Conservation (phyloP, 2,113 vertebrate genomes). For the Chloebia gouldiae region DNA sequence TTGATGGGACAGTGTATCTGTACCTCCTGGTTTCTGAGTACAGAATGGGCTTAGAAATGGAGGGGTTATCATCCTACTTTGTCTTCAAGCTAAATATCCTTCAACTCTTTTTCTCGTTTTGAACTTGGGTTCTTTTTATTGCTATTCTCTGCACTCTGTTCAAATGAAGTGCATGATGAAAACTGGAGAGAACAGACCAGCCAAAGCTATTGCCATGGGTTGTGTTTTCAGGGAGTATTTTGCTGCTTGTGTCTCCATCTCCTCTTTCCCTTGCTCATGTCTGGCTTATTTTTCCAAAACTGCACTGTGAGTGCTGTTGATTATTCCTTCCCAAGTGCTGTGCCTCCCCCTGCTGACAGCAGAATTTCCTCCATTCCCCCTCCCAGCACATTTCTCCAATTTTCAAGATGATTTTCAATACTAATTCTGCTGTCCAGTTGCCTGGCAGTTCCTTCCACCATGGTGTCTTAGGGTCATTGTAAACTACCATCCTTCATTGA, state of each 20-base stretch:
- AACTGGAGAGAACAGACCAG: neutral
- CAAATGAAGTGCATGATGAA: neutral
- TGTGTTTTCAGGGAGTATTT: neutral
- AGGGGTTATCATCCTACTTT: neutral
- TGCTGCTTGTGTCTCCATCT: neutral
- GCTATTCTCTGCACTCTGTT: neutral
- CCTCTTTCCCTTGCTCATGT: neutral
- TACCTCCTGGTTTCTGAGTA: neutral
- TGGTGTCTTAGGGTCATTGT: neutral
- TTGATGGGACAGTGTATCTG: neutral
- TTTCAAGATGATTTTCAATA: neutral
- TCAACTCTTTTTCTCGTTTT: neutral
- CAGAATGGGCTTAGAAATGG: neutral
- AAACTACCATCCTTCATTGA: neutral
- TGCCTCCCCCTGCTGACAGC: neutral
- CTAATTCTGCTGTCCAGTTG: neutral
- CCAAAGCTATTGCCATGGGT: rapidly evolving
- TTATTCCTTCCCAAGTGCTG: neutral
- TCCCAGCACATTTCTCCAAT: neutral
- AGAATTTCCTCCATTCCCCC: too few species aligned
- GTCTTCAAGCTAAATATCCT: neutral
- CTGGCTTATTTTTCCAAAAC: neutral
- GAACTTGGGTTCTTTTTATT: neutral
- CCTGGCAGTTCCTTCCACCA: neutral
- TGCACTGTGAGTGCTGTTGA: neutral